phyloP scores from a whole-genome alignment of 1,140 invertebrate genomes.

The Zaprionus ornatus region DNA sequence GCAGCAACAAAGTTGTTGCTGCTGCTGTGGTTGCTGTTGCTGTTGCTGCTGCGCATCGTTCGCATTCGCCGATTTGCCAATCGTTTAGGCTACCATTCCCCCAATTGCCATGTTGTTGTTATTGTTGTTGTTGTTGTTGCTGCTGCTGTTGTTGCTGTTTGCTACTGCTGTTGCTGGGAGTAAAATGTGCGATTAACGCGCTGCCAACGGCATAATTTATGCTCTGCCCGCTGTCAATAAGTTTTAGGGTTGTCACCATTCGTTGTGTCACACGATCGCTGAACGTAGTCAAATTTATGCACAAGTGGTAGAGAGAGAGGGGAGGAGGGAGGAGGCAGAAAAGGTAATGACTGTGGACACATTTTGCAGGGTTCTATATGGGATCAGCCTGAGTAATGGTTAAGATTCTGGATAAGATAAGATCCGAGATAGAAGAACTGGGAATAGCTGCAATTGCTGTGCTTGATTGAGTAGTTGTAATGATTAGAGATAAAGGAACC shows the following conservation, averaged over 20 bases:
- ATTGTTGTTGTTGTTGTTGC: slow-evolving; percentile 33
- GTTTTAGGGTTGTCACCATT: slow-evolving; percentile 53
- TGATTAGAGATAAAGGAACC: not conserved
- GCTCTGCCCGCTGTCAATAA: slow-evolving; percentile 59
- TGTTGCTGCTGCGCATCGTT: slow-evolving; percentile 35
- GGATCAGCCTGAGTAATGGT: not conserved
- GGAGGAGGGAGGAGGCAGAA: not conserved
- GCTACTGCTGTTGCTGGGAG: slow-evolving; percentile 29
- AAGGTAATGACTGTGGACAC: not conserved
- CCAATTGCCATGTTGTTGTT: slow-evolving; percentile 43
- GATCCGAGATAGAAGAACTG: not conserved
- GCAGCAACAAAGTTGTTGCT: slow-evolving; percentile 62
- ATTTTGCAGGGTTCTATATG: not conserved
- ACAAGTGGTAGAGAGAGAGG: slow-evolving; percentile 3
- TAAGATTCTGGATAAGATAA: not conserved
- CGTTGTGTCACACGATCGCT: slow-evolving; percentile 56
- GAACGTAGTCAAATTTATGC: slow-evolving; percentile 44
- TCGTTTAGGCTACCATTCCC: slow-evolving; percentile 63
- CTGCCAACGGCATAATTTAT: slow-evolving; percentile 67
- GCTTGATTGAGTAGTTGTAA: not conserved
- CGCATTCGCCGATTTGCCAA: slow-evolving; percentile 69
- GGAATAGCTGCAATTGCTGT: not conserved
- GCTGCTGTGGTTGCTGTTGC: slow-evolving; percentile 25
- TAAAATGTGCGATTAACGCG: slow-evolving; percentile 77
- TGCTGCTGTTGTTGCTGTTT: not conserved